Evolutionary conservation across 2,888 invertebrate species (phyloP).

Genomic region (Leptogaster cylindrica): DNA sequence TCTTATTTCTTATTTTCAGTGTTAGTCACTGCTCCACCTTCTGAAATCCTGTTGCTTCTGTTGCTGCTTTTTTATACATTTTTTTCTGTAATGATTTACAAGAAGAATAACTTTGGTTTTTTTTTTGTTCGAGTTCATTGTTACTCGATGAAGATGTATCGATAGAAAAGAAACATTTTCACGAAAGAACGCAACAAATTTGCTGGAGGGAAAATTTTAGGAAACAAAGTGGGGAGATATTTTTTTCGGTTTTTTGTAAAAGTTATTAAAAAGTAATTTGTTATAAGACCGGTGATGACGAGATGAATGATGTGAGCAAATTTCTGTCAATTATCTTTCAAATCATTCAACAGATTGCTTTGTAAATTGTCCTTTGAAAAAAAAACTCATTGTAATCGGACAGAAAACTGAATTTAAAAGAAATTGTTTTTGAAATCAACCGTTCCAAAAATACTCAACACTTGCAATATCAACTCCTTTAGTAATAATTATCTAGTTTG

Average conservation of each 20-base stretch:
- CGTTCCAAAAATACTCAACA: too few relatives aligned
- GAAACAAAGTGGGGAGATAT: neutral
- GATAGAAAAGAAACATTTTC: conserved; percentile 11
- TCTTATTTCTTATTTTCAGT: conserved; percentile 18
- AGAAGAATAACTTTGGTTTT: neutral
- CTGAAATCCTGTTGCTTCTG: neutral
- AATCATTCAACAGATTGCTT: conserved; percentile 6
- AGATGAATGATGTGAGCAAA: neutral
- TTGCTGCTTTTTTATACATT: neutral
- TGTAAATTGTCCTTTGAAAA: too few relatives aligned
- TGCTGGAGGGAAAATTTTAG: conserved; percentile 9
- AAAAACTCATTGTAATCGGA: too few relatives aligned
- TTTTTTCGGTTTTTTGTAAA: conserved; percentile 10
- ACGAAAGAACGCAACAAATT: conserved; percentile 7
- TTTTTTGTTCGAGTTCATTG: conserved; percentile 18
- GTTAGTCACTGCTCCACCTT: neutral
- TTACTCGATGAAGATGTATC: conserved; percentile 35
- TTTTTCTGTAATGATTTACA: neutral
- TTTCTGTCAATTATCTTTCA: neutral
- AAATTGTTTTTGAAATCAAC: too few relatives aligned
- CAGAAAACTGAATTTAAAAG: too few relatives aligned
- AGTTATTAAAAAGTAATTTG: conserved; percentile 41
- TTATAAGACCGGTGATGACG: neutral
- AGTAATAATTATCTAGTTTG: too few relatives aligned
- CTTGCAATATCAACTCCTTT: too few relatives aligned